Evolutionary conservation across 2,888 invertebrate genomes (phyloP), one percentile per base, ranked within the genome.

Genomic region (Eutolmus rufibarbis): DNA sequence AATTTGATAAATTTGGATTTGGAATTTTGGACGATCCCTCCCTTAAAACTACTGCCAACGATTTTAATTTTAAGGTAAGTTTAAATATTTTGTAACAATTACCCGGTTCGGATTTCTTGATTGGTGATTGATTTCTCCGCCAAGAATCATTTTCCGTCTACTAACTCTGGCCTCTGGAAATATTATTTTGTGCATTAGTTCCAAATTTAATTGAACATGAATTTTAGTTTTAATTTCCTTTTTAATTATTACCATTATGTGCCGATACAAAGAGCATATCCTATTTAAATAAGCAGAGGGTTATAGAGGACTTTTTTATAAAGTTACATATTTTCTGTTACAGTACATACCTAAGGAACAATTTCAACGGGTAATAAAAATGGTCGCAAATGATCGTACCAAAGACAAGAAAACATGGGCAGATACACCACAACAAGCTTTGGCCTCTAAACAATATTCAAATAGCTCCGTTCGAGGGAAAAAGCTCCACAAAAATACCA

Each of bases 51-150:
- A 89, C 89, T 8, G 89, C 90, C 2, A 86, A 88, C 37, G 90
- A 90, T 86, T 90, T 90, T 86, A 89, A 90, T 74, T 91, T 90
- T 88, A 90, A 90, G 89, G 91, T 90, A 86, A 88, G 85, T 23
- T 40, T 23, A 9, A 66, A 23, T 28, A 56, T 12, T 46, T 46
- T 46, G 0, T 12, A 12, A 16, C 43, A 14, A 14, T 46, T 14
- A 14, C 0, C 16, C 12, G 0, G 14, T 46, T 3, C 4, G 2
- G 2, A 16, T 46, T 46, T 46, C 16, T 14, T 1, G 16, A 3
- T 14, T 16, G 16, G 16, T 16, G 43, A n/a, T 40, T 40, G 2
- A 46, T n/a, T n/a, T n/a, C n/a, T n/a, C 43, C 9, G 14, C 14
- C 16, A 46, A 46, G 7, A 5, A 14, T 12, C 2, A 16, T 46